These are phyloP conservation scores for Escarpia spicata DNA, from an alignment of 2,888 invertebrate genomes.

Conservation along the genomic window DNA sequence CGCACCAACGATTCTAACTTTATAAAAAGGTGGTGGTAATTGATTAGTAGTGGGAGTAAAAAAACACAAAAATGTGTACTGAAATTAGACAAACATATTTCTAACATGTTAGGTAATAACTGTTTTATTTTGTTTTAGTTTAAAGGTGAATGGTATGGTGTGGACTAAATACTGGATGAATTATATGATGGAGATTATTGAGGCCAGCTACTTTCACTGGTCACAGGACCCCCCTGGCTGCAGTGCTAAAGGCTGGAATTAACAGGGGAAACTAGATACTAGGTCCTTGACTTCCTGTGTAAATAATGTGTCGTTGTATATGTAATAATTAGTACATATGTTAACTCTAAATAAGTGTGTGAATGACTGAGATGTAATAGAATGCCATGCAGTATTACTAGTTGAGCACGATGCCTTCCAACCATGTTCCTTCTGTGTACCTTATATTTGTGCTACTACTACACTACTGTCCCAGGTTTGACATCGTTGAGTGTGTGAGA, in stretches of 20 bases:
- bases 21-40: background rate
- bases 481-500: background rate
- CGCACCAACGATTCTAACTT: background rate
- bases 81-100: conserved; percentile 16
- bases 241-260: background rate
- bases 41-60: background rate
- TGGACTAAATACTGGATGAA: background rate
- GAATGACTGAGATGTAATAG: background rate
- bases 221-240: background rate
- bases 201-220: background rate
- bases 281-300: background rate
- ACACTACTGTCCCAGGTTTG: background rate
- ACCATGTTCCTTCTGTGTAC: background rate
- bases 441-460: background rate
- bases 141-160: background rate
- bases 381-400: conserved; percentile 16
- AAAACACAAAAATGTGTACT: background rate
- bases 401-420: background rate
- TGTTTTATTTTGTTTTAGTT: background rate
- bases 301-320: background rate
- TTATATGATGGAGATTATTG: background rate
- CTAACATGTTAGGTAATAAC: conserved; percentile 6
- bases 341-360: conserved; percentile 16
- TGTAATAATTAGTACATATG: conserved; percentile 13
- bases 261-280: background rate